These are phyloP conservation scores for Delia radicum DNA, from an alignment of 1,140 invertebrate species.

Conservation along the genomic window DNA sequence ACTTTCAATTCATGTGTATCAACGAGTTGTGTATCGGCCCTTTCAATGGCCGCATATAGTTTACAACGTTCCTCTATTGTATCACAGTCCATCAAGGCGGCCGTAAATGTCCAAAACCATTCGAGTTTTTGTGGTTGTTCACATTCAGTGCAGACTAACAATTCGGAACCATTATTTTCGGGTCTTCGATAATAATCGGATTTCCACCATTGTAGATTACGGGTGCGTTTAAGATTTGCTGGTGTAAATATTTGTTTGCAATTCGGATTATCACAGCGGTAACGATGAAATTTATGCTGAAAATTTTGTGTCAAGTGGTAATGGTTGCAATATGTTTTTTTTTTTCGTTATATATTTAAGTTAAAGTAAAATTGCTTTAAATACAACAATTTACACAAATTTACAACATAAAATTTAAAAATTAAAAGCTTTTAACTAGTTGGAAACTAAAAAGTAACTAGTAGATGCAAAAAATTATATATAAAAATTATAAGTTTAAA, in stretches of 20 bases:
- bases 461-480: no score
- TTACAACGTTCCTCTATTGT: slow-evolving; percentile 44
- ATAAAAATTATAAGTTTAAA: no score
- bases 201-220: slow-evolving; percentile 42
- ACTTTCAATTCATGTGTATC: slow-evolving; percentile 42
- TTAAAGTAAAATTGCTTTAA: background rate
- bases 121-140: slow-evolving; percentile 41
- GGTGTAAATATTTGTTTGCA: slow-evolving; percentile 45
- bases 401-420: background rate
- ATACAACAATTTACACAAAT: background rate
- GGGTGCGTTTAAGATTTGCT: slow-evolving; percentile 33
- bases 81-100: slow-evolving; percentile 39
- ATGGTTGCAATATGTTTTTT: slow-evolving; percentile 8
- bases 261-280: slow-evolving; percentile 48
- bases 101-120: slow-evolving; percentile 42
- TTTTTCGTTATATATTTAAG: background rate
- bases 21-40: slow-evolving; percentile 38
- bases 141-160: slow-evolving; percentile 38
- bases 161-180: slow-evolving; percentile 39
- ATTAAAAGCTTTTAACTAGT: background rate
- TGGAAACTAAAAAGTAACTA: no score
- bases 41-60: slow-evolving; percentile 41
- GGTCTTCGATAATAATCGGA: slow-evolving; percentile 40
- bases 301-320: slow-evolving; percentile 20
- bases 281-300: slow-evolving; percentile 46